Evolutionary conservation across 1,140 invertebrate species (phyloP), one percentile per base, ranked within the genome.

Genomic region (Parasteatoda tepidariorum): DNA sequence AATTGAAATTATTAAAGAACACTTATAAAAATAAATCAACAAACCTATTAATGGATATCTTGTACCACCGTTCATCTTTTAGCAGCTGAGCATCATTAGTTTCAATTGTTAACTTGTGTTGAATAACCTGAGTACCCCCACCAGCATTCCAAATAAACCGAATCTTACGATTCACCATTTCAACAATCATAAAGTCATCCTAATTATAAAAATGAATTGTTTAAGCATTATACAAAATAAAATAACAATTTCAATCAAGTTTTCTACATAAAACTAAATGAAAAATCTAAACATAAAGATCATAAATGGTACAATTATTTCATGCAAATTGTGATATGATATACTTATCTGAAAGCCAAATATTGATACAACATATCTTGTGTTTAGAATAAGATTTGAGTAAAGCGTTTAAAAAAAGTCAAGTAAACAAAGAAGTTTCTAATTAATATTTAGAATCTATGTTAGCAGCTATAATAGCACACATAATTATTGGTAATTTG

Each of bases 61-160:
- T 90, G 86, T 94, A 95, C 94, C 94, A 95, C 79, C 91, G 91
- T 34, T 91, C 91, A 78, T 93, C 92, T 38, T 93, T 91, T 9
- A 85, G 75, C 22, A 90, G 89, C 11, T 91, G 89, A 78, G 92
- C 89, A 28, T 92, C 91, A 33, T 90, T 92, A 86, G 84, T 92
- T 86, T 86, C 90, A 81, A 91, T 92, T 86, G 86, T 86, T 34
- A 89, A 85, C 1, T 92, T 92, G 89, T 95, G 94, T 67, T 86
- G 84, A 9, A 90, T 86, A 11, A 86, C 79, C 2, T 90, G 92
- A 0, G 91, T 91, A 2, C 92, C 93, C 26, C 92, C 93, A 11
- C 94, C 95, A 2, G 94, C 90, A 88, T 95, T 93, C 95, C 94
- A 96, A 0, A 93, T 86, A 68, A 95, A 93, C 81, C 92, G 90